A percentile compares a stretch with the other conserved stretches of the same genome.
Evolutionary conservation across 2,888 invertebrate species (phyloP).

Genomic region (Argyra leucocephala): DNA sequence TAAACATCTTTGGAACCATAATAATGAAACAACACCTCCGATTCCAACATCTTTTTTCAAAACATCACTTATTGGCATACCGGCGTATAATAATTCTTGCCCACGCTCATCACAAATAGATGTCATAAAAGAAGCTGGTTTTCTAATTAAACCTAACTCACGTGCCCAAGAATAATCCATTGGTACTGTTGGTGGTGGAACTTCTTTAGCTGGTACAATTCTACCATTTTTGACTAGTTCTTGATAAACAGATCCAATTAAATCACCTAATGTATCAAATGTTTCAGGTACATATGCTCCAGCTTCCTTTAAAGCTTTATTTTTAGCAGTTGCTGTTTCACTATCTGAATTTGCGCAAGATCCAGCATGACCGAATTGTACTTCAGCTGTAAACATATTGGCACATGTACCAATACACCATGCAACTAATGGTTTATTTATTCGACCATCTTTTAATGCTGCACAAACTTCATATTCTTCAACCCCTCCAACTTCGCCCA

Average conservation of each 20-base stretch:
- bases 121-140: conserved; percentile 98
- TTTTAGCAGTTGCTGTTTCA: conserved; percentile 92
- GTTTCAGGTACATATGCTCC: conserved; percentile 88
- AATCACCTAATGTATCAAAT: conserved; percentile 82
- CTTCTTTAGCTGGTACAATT: conserved; percentile 80
- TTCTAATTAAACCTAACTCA: conserved; percentile 93
- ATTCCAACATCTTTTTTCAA: conserved; percentile 92
- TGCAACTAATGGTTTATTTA: conserved; percentile 90
- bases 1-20: conserved; percentile 97
- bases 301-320: conserved; percentile 66
- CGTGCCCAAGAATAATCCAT: conserved; percentile 98
- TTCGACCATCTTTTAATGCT: conserved; percentile 66
- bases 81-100: conserved; percentile 92
- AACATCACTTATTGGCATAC: conserved; percentile 79
- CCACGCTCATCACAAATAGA: conserved; percentile 98
- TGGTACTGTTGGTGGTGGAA: conserved; percentile 97
- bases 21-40: conserved; percentile 89
- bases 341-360: conserved; percentile 89
- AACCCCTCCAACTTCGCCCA: conserved; percentile 97
- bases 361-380: conserved; percentile 99
- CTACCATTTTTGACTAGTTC: conserved; percentile 69
- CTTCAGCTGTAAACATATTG: conserved; percentile 77
- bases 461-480: conserved; percentile 95
- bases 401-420: conserved; percentile 97
- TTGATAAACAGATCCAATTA: conserved; percentile 64